Evolutionary conservation across 2,888 invertebrate species (phyloP).

Genomic region (Alviniconcha strummeri): DNA sequence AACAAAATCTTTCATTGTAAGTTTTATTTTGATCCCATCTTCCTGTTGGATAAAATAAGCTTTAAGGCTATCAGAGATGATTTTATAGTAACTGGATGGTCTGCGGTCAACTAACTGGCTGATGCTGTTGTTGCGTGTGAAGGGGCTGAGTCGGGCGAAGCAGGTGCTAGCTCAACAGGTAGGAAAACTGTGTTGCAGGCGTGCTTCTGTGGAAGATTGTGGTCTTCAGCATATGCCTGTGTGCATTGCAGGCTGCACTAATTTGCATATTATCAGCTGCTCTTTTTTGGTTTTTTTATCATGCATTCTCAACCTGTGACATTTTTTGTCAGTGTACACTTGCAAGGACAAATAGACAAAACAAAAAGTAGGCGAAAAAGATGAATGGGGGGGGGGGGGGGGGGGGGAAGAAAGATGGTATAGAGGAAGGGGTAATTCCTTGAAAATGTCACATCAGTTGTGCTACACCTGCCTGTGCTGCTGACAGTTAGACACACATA

Average conservation of each 20-base stretch:
- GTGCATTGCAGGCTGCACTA: slow-evolving; percentile 17
- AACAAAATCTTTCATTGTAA: neutral
- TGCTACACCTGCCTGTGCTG: no score
- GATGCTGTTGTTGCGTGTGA: slow-evolving; percentile 28
- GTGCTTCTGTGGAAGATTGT: slow-evolving; percentile 3
- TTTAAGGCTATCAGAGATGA: no score
- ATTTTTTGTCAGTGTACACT: no score
- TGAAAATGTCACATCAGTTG: no score
- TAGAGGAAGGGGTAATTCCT: no score
- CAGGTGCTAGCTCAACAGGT: slow-evolving; percentile 24
- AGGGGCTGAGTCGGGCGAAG: slow-evolving; percentile 22
- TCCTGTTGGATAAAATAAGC: no score
- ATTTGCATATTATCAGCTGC: slow-evolving; percentile 11
- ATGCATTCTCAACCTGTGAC: slow-evolving; percentile 22
- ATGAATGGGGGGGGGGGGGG: neutral
- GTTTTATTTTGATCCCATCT: no score
- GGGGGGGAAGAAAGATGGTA: slow-evolving; percentile 11
- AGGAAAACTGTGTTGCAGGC: slow-evolving; percentile 8
- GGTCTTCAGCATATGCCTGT: slow-evolving; percentile 17
- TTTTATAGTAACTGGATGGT: no score
- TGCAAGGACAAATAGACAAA: neutral
- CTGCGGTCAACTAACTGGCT: neutral
- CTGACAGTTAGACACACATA: no score
- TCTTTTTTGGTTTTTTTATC: neutral
- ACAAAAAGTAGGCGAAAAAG: neutral